Conservation (phyloP, 53 echinoderm and acorn worm genomes). For the Hippasteria phrygiana region DNA sequence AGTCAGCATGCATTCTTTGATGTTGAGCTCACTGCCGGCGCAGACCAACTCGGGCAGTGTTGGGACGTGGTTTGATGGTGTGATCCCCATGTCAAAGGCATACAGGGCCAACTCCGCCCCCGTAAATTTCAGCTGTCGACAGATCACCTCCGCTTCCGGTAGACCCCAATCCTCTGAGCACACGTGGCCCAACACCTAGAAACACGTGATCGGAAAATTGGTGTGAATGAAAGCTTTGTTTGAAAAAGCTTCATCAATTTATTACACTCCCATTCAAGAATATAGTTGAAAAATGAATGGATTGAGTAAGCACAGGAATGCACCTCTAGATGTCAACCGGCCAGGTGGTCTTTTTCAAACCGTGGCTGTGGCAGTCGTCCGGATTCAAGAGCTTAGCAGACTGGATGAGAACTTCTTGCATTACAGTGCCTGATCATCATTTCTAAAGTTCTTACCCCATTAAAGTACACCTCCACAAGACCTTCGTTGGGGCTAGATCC, state of each 20-base stretch:
- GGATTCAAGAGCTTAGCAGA: no score
- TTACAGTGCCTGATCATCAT: no score
- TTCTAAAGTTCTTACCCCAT: constrained; percentile 20
- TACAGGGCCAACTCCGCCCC: neutral
- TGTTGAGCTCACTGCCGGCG: constrained; percentile 22
- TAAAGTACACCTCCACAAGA: constrained; percentile 15
- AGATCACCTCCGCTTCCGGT: constrained; percentile 2
- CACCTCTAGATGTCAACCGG: no score
- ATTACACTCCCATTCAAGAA: no score
- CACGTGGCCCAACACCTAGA: constrained; percentile 25
- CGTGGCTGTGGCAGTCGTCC: no score
- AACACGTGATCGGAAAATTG: neutral
- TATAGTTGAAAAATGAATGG: no score
- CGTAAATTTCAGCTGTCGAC: constrained; percentile 42
- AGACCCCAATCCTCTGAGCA: neutral
- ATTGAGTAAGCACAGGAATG: no score
- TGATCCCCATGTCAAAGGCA: constrained; percentile 3
- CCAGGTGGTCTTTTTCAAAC: no score
- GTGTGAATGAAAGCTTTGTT: no score
- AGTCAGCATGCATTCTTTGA: constrained; percentile 1
- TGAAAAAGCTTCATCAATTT: no score
- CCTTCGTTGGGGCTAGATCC: constrained; percentile 44
- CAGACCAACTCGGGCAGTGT: neutral
- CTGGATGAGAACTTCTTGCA: no score
- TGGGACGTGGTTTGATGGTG: neutral